phyloP scores from a whole-genome alignment of 2,797 vertebrate genomes.

The Brotula barbata region DNA sequence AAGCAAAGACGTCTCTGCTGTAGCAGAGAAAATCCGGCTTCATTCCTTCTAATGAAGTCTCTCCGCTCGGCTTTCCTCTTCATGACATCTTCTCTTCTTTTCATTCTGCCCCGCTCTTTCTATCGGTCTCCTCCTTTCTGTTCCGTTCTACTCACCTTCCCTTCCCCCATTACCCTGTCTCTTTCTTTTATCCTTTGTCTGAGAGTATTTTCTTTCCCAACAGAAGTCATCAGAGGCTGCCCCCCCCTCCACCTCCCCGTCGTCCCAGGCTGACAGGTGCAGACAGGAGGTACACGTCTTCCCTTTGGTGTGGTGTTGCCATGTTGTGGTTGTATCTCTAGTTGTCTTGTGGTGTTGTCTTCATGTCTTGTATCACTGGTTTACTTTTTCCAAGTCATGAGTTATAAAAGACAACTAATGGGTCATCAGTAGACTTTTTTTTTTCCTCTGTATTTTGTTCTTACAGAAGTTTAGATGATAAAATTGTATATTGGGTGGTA shows the following conservation, averaged over 20 bases:
- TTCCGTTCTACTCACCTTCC: neutral
- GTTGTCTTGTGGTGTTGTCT: neutral
- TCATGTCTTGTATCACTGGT: neutral
- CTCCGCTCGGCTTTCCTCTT: slow-evolving; percentile 15
- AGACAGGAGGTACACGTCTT: slow-evolving; percentile 85
- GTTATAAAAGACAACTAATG: neutral
- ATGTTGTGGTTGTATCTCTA: slow-evolving; percentile 9
- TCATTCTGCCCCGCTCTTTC: neutral
- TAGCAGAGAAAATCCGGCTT: slow-evolving; percentile 39
- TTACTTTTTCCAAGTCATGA: neutral
- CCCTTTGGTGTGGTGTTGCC: slow-evolving; percentile 10
- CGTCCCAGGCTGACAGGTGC: slow-evolving; percentile 89
- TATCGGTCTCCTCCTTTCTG: neutral
- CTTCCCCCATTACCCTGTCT: neutral
- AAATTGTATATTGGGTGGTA: too few species aligned
- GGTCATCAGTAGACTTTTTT: neutral
- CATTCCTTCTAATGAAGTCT: slow-evolving; percentile 53
- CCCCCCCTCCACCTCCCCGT: slow-evolving; percentile 85
- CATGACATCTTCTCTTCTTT: neutral
- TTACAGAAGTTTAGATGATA: too few species aligned
- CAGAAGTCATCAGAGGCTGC: slow-evolving; percentile 89
- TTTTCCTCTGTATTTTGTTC: too few species aligned
- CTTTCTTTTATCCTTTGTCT: slow-evolving; percentile 25
- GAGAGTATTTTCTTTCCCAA: slow-evolving; percentile 47
- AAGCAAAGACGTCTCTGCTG: slow-evolving; percentile 18